Percentiles rank a stretch among this genome's conserved stretches.
These are phyloP conservation scores for Meteorus colon DNA, from an alignment of 2,888 invertebrate species.

Conservation along the genomic window DNA sequence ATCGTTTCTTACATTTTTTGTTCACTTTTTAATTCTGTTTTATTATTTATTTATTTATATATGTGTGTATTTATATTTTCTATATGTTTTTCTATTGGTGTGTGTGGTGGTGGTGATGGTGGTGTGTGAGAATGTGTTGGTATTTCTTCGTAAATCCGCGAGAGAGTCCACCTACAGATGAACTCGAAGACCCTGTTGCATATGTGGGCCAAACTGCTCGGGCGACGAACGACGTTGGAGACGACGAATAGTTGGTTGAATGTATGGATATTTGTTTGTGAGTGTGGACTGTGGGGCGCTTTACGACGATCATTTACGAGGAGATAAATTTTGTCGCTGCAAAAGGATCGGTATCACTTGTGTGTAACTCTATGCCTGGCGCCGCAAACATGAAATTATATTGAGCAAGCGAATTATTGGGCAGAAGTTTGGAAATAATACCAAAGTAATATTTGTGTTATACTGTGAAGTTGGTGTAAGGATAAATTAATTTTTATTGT, in stretches of 20 bases:
- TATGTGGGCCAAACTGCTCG: slow-evolving; percentile 65
- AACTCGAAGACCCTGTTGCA: slow-evolving; percentile 50
- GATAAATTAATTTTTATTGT: too few species aligned
- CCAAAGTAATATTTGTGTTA: too few species aligned
- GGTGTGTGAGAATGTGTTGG: slow-evolving; percentile 13
- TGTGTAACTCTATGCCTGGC: slow-evolving; percentile 31
- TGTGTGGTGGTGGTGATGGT: background rate
- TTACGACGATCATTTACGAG: slow-evolving; percentile 65
- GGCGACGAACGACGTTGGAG: slow-evolving; percentile 51
- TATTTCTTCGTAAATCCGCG: slow-evolving; percentile 26
- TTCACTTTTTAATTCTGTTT: slow-evolving; percentile 35
- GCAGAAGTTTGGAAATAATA: background rate
- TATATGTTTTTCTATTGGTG: slow-evolving; percentile 29
- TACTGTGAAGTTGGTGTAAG: too few species aligned
- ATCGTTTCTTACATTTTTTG: background rate
- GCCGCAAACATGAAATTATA: background rate
- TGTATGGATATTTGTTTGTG: slow-evolving; percentile 19
- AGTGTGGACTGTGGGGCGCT: slow-evolving; percentile 28
- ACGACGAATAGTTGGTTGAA: background rate
- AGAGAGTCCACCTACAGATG: slow-evolving; percentile 43
- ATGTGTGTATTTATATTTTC: slow-evolving; percentile 17
- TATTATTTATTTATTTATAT: slow-evolving; percentile 32
- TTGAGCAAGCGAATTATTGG: background rate
- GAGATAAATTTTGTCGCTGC: slow-evolving; percentile 62
- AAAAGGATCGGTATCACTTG: slow-evolving; percentile 44